phyloP scores from a whole-genome alignment of 35 echinoderm and acorn worm genomes.

The Holothuria glaberrima region DNA sequence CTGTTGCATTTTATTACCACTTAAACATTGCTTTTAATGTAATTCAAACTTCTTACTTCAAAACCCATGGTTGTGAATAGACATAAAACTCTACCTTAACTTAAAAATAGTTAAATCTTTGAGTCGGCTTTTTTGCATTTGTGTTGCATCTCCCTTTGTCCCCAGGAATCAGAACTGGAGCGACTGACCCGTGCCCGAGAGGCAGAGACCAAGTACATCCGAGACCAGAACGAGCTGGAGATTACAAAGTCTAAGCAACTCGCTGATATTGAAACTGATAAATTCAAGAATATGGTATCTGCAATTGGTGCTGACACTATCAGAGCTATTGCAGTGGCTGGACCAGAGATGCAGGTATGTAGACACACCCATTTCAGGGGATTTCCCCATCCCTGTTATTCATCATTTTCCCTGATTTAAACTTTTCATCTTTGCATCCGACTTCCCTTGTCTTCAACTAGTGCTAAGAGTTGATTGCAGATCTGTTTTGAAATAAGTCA shows the following conservation, averaged over 20 bases:
- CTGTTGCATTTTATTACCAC: too few relatives aligned
- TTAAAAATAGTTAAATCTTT: too few relatives aligned
- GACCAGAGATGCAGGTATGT: constrained; percentile 99
- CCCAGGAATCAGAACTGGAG: constrained; percentile 94
- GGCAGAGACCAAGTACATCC: constrained; percentile 89
- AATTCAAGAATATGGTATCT: constrained; percentile 90
- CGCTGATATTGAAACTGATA: constrained; percentile 81
- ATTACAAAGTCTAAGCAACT: constrained; percentile 89
- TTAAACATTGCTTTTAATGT: too few relatives aligned
- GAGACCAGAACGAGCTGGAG: constrained; percentile 87
- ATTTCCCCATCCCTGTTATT: not conserved
- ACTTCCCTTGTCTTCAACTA: too few relatives aligned
- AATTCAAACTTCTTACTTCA: too few relatives aligned
- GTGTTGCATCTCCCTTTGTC: not conserved
- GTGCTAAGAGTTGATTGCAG: too few relatives aligned
- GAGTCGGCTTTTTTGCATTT: too few relatives aligned
- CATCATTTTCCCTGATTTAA: too few relatives aligned
- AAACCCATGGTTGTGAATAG: too few relatives aligned
- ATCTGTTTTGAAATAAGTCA: not conserved
- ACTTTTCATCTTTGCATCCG: too few relatives aligned
- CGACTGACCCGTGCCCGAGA: constrained; percentile 87
- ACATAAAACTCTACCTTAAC: too few relatives aligned
- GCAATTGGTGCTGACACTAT: constrained; percentile 96
- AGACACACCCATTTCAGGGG: not conserved
- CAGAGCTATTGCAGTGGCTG: constrained; percentile 85